Evolutionary conservation across 2,888 invertebrate genomes (phyloP), one percentile per base, ranked within the genome.

Genomic region (Sphaeridia pumilis): DNA sequence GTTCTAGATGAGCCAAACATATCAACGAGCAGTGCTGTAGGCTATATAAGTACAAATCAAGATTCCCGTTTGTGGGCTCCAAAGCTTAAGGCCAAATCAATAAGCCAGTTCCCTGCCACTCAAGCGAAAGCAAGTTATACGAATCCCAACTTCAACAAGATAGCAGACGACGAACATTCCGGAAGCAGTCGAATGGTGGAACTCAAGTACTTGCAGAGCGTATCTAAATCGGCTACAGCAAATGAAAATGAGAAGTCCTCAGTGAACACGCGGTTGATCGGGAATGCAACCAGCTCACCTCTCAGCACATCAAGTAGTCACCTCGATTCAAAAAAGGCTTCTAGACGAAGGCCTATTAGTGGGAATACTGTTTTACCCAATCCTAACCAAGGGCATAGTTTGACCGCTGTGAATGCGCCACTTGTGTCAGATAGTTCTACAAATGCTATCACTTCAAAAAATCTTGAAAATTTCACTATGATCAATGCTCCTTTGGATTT

Each of bases 401-500:
- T 38, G n/a, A 17, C 46, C 17, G 25, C 46, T 10, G 27, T 17
- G 20, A 31, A 52, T 52, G 46, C 42, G 14, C 52, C 52, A 4
- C 34, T 52, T 21, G 46, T 42, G 7, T 52, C 46, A 22, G n/a
- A 36, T 25, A 36, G 46, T 10, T 26, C 46, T 24, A 31, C 38
- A 17, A 31, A 25, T 41, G 21, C 21, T 5, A 31, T 26, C 10
- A 31, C 28, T 26, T 3, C 34, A 17, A 22, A 50, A 41, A 55
- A 52, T 46, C 48, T 48, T 12, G 55, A 57, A 28, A 48, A 56
- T 4, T 46, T 58, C 17, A 64, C 65, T 14, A 65, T 65, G 65
- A 63, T 63, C 22, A 59, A 65, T 24, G 63, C 65, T n/a, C 65
- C 65, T 1, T 48, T 65, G 28, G 61, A 65, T 51, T 49, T 65